A percentile compares a stretch with the other conserved stretches of the same genome.
Evolutionary conservation across 2,113 vertebrate genomes (phyloP).

Genomic region (Ovibos moschatus): DNA sequence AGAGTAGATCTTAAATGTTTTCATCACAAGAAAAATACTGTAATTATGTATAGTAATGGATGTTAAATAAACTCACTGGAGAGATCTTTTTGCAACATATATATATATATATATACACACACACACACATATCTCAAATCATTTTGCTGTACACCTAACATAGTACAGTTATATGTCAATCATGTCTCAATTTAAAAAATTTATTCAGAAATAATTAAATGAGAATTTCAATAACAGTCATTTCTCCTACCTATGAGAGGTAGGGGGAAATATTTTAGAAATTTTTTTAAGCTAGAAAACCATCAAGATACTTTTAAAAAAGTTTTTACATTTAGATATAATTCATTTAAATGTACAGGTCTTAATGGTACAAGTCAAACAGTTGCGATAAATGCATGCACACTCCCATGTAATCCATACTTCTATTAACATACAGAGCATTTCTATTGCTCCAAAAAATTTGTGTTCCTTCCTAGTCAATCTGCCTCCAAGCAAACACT

Average conservation of each 20-base stretch:
- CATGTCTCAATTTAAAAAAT: background rate
- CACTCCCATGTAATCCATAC: background rate
- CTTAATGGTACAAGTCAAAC: background rate
- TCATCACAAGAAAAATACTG: background rate
- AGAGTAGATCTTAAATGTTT: background rate
- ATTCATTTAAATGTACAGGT: background rate
- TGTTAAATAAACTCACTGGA: background rate
- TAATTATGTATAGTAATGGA: background rate
- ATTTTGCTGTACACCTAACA: background rate
- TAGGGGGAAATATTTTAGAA: background rate
- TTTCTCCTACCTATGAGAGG: background rate
- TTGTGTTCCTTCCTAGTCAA: background rate
- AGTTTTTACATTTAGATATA: background rate
- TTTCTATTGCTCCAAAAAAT: slow-evolving; percentile 15
- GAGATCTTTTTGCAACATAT: background rate
- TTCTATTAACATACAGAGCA: background rate
- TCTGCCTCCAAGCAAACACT: background rate
- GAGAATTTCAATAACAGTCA: background rate
- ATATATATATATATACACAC: background rate
- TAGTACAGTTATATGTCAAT: background rate
- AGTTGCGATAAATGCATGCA: background rate
- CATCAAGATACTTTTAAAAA: background rate
- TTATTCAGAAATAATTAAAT: slow-evolving; percentile 30
- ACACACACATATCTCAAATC: background rate
- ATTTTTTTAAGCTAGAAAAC: background rate